Base-by-base conservation (phyloP, 2,888 invertebrate species). In the Conchocele bisecta region DNA sequence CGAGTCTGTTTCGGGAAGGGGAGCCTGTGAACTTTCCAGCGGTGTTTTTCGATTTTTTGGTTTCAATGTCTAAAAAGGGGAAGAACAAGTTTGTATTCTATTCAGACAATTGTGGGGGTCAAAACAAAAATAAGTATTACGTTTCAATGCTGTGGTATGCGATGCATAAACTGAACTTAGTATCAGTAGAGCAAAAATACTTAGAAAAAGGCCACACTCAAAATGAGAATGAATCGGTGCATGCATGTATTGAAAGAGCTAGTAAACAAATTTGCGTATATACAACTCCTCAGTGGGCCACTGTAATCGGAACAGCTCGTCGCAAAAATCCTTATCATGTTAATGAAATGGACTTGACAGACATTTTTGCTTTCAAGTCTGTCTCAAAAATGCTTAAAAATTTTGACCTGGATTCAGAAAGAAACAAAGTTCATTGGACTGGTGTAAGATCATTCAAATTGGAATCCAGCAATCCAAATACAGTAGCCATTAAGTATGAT, bases 1-100 rank as follows among this genome's bases (percentile, higher is more conserved):
- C 28, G 74, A 74, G 64, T n/a, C n/a, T n/a, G n/a, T 70, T 28
- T 56, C 67, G 11, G 67, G 67, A 37, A 59, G 71, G 33, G 71
- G 77, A n/a, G 57, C 67, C 3, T 64, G 66, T 63, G 65, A 77
- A 63, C 60, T 70, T 26, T 44, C 68, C 1, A 41, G 41, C 20
- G 24, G 56, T 57, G 41, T 68, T n/a, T 68, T 50, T n/a, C 37
- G 17, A 41, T 31, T 68, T 56, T 61, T n/a, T 57, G 15, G 41
- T 28, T 29, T 13, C 5, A 33, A 61, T 61, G 56, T 15, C 41
- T 22, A 48, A 31, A 41, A 29, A 68, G 22, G 68, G 61, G 13
- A 63, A 58, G 22, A 68, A 61, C n/a, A 57, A 61, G 22, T 67
- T 53, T 60, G 39, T 67, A 9, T 59, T 67, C 24, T 67, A 53